These are phyloP conservation scores for Gavialis gangeticus DNA, from an alignment of 2,113 vertebrate species.

Conservation along the genomic window DNA sequence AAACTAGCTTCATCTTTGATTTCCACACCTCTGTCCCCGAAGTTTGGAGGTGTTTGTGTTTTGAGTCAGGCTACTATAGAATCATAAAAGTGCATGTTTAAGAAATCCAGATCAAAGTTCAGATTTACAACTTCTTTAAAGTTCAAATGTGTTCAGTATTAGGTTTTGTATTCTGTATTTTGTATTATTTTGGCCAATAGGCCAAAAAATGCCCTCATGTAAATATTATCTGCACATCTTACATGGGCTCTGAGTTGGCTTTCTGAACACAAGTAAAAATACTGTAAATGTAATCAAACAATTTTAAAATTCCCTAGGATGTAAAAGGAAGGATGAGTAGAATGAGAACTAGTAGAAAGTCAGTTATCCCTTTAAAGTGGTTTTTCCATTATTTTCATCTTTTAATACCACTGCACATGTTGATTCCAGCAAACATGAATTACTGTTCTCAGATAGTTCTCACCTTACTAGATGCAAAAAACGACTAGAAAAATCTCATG, in stretches of 20 bases:
- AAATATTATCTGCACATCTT: not conserved
- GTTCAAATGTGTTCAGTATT: not conserved
- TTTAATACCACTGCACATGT: not conserved
- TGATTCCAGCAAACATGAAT: not conserved
- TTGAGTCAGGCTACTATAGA: not conserved
- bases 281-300: fast-evolving
- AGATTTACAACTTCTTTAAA: not conserved
- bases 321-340: not conserved
- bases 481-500: not conserved
- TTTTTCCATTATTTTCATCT: not conserved
- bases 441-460: not conserved
- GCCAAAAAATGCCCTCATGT: not conserved
- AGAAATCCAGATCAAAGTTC: not conserved
- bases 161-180: too few species aligned
- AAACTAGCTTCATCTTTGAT: fast-evolving
- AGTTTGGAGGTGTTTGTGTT: not conserved
- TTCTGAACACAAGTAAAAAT: not conserved
- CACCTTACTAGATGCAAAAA: not conserved
- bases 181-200: not conserved
- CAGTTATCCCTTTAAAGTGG: not conserved
- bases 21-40: not conserved
- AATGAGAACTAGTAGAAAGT: not conserved
- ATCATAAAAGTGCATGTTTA: not conserved
- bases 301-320: not conserved
- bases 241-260: not conserved